Conservation (phyloP, 2,113 vertebrate species). For the Boulengerochromis microlepis region DNA sequence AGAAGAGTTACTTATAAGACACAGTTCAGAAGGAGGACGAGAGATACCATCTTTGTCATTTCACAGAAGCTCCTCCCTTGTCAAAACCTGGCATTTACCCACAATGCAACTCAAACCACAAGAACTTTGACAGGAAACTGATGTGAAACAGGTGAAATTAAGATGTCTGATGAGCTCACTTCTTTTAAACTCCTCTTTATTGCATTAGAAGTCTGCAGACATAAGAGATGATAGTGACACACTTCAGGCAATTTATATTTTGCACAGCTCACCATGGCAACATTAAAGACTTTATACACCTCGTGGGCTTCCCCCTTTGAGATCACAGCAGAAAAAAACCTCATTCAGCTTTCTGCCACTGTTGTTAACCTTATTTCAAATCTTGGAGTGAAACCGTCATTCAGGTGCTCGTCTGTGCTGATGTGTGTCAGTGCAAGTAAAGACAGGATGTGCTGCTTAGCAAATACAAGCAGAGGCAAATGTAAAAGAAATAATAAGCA, state of each 20-base stretch:
- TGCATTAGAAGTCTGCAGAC: neutral
- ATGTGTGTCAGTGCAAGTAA: neutral
- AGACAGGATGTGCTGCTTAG: neutral
- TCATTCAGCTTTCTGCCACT: neutral
- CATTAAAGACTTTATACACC: neutral
- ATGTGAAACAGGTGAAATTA: neutral
- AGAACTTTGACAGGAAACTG: neutral
- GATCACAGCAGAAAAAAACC: neutral
- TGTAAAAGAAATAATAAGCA: neutral
- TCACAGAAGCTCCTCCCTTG: neutral
- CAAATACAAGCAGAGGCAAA: neutral
- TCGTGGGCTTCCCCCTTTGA: neutral
- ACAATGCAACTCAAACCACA: neutral
- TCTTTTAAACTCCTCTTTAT: neutral
- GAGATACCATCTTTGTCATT: neutral
- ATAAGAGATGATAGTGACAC: neutral
- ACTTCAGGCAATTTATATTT: neutral
- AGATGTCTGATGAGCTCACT: neutral
- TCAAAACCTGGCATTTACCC: neutral
- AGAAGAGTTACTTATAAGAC: neutral
- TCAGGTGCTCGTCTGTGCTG: neutral
- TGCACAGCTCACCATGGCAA: neutral
- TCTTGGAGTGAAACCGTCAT: neutral
- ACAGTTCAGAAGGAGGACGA: fast-evolving
- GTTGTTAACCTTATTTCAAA: neutral